Conservation (phyloP, 2,888 invertebrate species). For the Andricus quercusramuli region DNA sequence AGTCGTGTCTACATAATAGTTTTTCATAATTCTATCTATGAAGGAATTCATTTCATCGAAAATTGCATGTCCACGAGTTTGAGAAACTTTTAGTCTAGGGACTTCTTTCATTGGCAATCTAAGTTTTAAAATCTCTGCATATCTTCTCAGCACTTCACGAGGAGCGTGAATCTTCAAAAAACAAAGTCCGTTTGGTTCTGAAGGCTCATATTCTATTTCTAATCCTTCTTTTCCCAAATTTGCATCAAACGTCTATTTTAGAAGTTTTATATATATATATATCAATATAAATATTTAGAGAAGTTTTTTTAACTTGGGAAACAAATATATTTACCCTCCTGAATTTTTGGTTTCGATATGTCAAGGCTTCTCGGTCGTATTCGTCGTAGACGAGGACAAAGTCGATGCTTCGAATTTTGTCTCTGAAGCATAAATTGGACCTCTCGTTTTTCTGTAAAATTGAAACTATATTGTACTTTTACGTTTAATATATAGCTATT, state of each 20-base stretch:
- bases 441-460: not conserved
- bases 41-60: constrained; percentile 81
- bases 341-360: constrained; percentile 61
- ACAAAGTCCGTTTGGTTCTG: constrained; percentile 84
- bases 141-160: constrained; percentile 88
- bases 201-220: constrained; percentile 85
- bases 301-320: not conserved
- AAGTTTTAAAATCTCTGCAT: constrained; percentile 94
- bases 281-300: constrained; percentile 8
- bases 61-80: constrained; percentile 82
- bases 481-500: no score
- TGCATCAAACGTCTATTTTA: constrained; percentile 82
- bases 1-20: constrained; percentile 84
- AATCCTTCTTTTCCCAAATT: constrained; percentile 88
- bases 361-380: constrained; percentile 80
- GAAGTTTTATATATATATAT: constrained; percentile 23
- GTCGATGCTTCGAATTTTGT: constrained; percentile 87
- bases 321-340: constrained; percentile 63
- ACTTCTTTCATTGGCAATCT: constrained; percentile 96
- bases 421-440: constrained; percentile 83
- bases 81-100: constrained; percentile 83
- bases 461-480: no score
- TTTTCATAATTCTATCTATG: constrained; percentile 81
- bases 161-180: constrained; percentile 96
- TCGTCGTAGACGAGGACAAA: constrained; percentile 90